A percentile compares a stretch with the other conserved stretches of the same genome.
Evolutionary conservation across 2,113 vertebrate species (phyloP).

Genomic region (Zingel zingel): DNA sequence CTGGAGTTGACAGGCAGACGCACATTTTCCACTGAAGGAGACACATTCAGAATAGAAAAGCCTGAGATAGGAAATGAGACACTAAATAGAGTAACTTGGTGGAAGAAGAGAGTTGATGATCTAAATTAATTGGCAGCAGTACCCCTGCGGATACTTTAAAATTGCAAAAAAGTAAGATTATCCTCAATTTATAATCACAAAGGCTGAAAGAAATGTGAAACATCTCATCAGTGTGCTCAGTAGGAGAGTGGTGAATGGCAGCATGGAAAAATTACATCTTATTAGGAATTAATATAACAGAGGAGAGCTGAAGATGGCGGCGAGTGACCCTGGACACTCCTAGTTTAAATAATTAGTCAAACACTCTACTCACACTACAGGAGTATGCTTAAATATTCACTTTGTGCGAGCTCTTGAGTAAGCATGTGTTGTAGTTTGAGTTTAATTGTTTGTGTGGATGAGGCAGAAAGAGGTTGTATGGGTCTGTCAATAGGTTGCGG

Average conservation of each 20-base stretch:
- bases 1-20: conserved; percentile 29
- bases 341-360: conserved; percentile 67
- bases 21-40: conserved; percentile 36
- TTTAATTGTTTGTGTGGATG: conserved; percentile 6
- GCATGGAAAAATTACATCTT: conserved; percentile 52
- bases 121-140: conserved; percentile 62
- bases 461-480: conserved; percentile 6
- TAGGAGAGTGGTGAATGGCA: conserved; percentile 32
- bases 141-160: conserved; percentile 49
- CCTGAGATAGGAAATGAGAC: conserved; percentile 47
- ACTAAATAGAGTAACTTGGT: conserved; percentile 45
- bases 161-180: conserved; percentile 52
- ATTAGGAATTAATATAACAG: conserved; percentile 55
- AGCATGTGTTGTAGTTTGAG: conserved; percentile 16
- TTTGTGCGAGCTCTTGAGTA: conserved; percentile 3
- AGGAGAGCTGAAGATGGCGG: conserved; percentile 40
- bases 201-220: conserved; percentile 58
- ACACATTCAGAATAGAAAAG: conserved; percentile 38
- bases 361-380: conserved; percentile 30
- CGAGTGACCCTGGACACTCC: conserved; percentile 47
- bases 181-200: conserved; percentile 51
- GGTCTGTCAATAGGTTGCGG: background rate
- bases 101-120: conserved; percentile 53
- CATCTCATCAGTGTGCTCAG: conserved; percentile 58
- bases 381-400: conserved; percentile 47